A percentile compares a stretch with the other conserved stretches of the same genome.
Conservation (phyloP, 1,140 invertebrate genomes). For the Amyelois transitella region DNA sequence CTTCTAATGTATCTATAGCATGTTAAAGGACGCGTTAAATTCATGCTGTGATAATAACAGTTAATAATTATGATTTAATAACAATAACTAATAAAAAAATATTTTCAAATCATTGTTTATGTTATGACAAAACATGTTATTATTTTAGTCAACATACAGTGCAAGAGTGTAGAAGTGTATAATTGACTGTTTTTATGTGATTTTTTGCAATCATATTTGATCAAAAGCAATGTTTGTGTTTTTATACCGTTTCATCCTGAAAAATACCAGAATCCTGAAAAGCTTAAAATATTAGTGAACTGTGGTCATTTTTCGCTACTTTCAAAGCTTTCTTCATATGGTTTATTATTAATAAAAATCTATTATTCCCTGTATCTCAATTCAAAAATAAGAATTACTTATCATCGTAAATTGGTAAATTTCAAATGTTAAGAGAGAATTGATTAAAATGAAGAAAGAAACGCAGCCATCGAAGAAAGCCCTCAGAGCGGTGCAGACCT, state of each 20-base stretch:
- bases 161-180: slow-evolving; percentile 11
- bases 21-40: background rate
- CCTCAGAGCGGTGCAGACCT: slow-evolving; percentile 44
- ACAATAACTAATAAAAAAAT: background rate
- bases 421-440: background rate
- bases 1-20: background rate
- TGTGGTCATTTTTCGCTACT: background rate
- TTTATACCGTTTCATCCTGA: background rate
- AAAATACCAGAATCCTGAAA: background rate
- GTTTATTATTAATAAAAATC: background rate
- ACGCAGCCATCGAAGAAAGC: slow-evolving; percentile 31
- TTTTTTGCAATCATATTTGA: background rate
- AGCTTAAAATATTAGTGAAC: background rate
- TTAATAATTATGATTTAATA: background rate
- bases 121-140: background rate
- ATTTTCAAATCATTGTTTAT: background rate
- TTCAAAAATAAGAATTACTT: no score
- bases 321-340: background rate
- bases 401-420: no score
- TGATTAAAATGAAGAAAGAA: background rate
- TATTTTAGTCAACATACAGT: background rate
- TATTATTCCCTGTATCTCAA: no score
- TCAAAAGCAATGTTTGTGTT: slow-evolving; percentile 29
- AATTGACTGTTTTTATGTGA: background rate
- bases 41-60: background rate